These are phyloP conservation scores for Melitaea athalia DNA, from an alignment of 2,888 invertebrate species.

Conservation along the genomic window DNA sequence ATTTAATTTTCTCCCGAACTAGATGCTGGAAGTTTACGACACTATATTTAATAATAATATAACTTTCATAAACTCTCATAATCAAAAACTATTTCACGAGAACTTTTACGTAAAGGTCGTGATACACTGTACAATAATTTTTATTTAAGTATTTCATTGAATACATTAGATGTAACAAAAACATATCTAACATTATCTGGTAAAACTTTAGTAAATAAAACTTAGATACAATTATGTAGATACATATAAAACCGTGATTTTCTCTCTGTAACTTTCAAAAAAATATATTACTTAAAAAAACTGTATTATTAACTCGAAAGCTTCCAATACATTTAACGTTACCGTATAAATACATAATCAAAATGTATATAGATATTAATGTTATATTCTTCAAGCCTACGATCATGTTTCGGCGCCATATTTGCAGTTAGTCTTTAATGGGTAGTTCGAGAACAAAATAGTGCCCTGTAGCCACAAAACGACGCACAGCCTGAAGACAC, in stretches of 20 bases:
- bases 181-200: too few relatives aligned
- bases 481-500: slow-evolving; percentile 17
- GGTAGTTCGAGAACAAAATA: slow-evolving; percentile 32
- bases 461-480: slow-evolving; percentile 16
- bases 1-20: not conserved
- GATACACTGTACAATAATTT: slow-evolving; percentile 11
- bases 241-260: too few relatives aligned
- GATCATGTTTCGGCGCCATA: slow-evolving; percentile 34
- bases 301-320: too few relatives aligned
- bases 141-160: too few relatives aligned
- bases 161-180: too few relatives aligned
- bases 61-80: slow-evolving; percentile 17
- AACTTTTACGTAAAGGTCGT: not conserved
- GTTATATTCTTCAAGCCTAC: slow-evolving; percentile 19
- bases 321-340: too few relatives aligned
- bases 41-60: slow-evolving; percentile 20
- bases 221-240: too few relatives aligned
- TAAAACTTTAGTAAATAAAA: not conserved
- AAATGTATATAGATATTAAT: too few relatives aligned
- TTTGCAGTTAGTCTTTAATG: slow-evolving; percentile 34
- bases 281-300: too few relatives aligned
- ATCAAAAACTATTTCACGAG: slow-evolving; percentile 23
- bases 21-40: slow-evolving; percentile 10
- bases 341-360: too few relatives aligned
- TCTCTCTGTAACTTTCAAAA: too few relatives aligned